These are phyloP conservation scores for Bufo bufo DNA, from an alignment of 2,113 vertebrate species.

Conservation along the genomic window DNA sequence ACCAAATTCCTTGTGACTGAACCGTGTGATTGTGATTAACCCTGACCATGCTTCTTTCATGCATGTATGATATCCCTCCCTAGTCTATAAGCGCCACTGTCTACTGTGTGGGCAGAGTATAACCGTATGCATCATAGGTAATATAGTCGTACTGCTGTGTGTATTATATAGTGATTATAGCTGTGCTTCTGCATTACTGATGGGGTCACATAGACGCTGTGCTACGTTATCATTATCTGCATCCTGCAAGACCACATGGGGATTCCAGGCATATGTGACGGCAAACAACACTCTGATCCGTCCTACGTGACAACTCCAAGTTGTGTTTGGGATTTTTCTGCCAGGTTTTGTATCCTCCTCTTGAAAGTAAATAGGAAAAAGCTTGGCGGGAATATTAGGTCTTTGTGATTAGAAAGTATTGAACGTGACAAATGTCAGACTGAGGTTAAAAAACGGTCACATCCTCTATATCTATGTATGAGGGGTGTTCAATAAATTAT, in stretches of 20 bases:
- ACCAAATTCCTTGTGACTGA: too few species aligned
- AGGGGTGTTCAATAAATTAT: too few species aligned
- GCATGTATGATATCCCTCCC: too few species aligned
- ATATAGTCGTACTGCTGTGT: too few species aligned
- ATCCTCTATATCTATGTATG: not conserved
- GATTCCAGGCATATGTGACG: slow-evolving; percentile 5
- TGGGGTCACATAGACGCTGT: not conserved
- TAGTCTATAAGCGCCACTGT: too few species aligned
- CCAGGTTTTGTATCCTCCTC: slow-evolving; percentile 13
- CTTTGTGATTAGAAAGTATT: not conserved
- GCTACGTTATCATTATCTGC: not conserved
- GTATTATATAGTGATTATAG: too few species aligned
- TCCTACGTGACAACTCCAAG: slow-evolving; percentile 6
- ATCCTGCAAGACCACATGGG: slow-evolving; percentile 21
- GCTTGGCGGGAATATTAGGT: slow-evolving; percentile 2
- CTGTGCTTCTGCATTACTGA: not conserved
- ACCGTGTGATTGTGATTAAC: too few species aligned
- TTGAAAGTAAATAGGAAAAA: slow-evolving; percentile 43
- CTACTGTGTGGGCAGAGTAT: too few species aligned
- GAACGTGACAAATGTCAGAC: slow-evolving; percentile 34
- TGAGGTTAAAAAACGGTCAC: not conserved
- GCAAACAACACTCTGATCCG: slow-evolving; percentile 10
- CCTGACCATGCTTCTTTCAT: too few species aligned
- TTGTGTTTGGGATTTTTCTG: slow-evolving; percentile 7
- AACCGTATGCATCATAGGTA: too few species aligned